These are phyloP conservation scores for Toxonevra muliebris DNA, from an alignment of 2,888 invertebrate genomes.

Conservation along the genomic window DNA sequence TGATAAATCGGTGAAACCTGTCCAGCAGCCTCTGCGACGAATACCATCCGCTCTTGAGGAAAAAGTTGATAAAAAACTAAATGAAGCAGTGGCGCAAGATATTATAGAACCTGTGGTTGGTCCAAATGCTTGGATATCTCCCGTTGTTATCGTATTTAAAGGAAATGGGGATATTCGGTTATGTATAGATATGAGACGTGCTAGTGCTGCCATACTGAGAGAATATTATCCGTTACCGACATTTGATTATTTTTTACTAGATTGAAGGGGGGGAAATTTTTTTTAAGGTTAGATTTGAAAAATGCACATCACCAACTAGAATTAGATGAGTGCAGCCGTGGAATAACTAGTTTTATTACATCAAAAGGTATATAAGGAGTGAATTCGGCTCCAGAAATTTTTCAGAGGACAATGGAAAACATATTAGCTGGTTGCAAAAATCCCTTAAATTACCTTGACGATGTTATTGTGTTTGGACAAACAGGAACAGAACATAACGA, in stretches of 20 bases:
- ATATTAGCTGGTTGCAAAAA: constrained; percentile 47
- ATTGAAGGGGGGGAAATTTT: constrained; percentile 41
- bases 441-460: constrained; percentile 46
- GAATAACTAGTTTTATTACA: constrained; percentile 39
- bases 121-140: constrained; percentile 23
- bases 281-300: constrained; percentile 46
- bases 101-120: constrained; percentile 26
- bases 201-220: constrained; percentile 23
- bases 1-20: constrained; percentile 41
- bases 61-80: constrained; percentile 29
- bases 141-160: constrained; percentile 29
- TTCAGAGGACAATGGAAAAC: constrained; percentile 47
- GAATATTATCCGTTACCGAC: constrained; percentile 44
- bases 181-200: constrained; percentile 29
- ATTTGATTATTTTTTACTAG: constrained; percentile 47
- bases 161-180: constrained; percentile 30
- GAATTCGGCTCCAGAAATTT: constrained; percentile 46
- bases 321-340: constrained; percentile 33
- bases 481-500: constrained; percentile 47
- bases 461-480: constrained; percentile 43
- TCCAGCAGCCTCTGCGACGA: constrained; percentile 50
- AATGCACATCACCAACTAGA: constrained; percentile 50
- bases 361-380: constrained; percentile 52
- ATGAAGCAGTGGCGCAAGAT: constrained; percentile 38
- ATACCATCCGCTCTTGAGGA: constrained; percentile 50